Evolutionary conservation across 2,888 invertebrate species (phyloP).

Genomic region (Mesoligia furuncula): DNA sequence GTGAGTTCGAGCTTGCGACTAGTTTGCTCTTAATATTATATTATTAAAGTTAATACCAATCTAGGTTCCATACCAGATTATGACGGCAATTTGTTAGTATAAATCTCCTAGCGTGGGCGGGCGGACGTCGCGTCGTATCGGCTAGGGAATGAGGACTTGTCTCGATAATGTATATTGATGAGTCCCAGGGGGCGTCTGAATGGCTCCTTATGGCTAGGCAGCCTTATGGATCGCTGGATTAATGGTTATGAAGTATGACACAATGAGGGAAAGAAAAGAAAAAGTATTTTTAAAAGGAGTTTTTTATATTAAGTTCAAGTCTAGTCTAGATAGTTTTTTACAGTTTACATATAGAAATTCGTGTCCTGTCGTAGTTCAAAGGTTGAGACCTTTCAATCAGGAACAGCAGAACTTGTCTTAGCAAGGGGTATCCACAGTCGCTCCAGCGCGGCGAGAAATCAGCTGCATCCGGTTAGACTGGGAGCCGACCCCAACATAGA

Average conservation of each 20-base stretch:
- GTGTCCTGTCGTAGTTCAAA: neutral
- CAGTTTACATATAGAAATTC: neutral
- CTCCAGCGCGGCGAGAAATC: neutral
- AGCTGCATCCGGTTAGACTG: neutral
- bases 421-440: neutral
- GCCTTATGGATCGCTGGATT: constrained; percentile 19
- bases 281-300: neutral
- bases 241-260: constrained; percentile 34
- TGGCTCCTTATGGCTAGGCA: constrained; percentile 12
- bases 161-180: constrained; percentile 55
- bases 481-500: too few relatives aligned
- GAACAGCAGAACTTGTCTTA: neutral
- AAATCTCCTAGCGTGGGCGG: constrained; percentile 42
- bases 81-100: constrained; percentile 30
- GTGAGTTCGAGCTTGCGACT: too few relatives aligned
- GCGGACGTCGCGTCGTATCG: constrained; percentile 29
- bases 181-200: constrained; percentile 26
- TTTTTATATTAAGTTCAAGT: neutral
- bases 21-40: neutral
- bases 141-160: constrained; percentile 26
- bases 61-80: constrained; percentile 17
- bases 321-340: neutral
- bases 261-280: neutral
- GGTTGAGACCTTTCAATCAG: neutral
- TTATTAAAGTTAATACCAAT: constrained; percentile 6